Base-by-base conservation (phyloP, 2,113 vertebrate species). In the Setophaga petechia region DNA sequence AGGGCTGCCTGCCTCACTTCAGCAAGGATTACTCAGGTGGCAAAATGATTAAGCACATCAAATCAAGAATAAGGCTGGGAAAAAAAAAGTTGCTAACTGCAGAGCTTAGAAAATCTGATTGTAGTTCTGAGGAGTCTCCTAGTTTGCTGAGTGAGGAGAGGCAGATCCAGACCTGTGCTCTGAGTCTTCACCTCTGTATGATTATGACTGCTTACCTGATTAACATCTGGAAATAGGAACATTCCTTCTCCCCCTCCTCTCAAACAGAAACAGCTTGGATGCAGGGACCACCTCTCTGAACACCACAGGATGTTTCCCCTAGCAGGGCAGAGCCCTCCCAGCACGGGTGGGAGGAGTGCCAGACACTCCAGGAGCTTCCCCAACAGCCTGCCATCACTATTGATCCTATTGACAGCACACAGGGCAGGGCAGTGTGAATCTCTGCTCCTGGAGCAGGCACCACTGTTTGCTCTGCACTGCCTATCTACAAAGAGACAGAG, bases 321-420 rank as follows among this genome's bases (percentile, higher is more conserved):
- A 21, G 4, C 9, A 35, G 33, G 46, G 43, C 59, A 80, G 63
- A 88, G 79, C 27, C 59, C 24, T 73, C 62, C 47, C 46, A 69
- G 43, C 28, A 27, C 1, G 0, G 1, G 19, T 3, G 8, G n/a
- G 54, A 52, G 24, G 31, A 77, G 10, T 12, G 28, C 16, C 65
- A 73, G 63, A 52, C 20, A 15, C 79, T 61, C 75, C 41, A 31
- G 67, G 75, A 93, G 61, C 49, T 49, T 71, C 94, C 74, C 8
- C 1, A 72, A 9, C 72, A 90, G 51, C 30, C 71, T 33, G 31
- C 49, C 67, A 33, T 65, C 4, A 0, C n/a, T 65, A 19, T 3
- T 37, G 68, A 90, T 72, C 21, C 22, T 15, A 92, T 2, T 3
- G 52, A 81, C 41, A 90, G 52, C 0, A 0, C 1, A 22, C 0